phyloP scores from a whole-genome alignment of 2,797 vertebrate species.

The Rhincodon typus region DNA sequence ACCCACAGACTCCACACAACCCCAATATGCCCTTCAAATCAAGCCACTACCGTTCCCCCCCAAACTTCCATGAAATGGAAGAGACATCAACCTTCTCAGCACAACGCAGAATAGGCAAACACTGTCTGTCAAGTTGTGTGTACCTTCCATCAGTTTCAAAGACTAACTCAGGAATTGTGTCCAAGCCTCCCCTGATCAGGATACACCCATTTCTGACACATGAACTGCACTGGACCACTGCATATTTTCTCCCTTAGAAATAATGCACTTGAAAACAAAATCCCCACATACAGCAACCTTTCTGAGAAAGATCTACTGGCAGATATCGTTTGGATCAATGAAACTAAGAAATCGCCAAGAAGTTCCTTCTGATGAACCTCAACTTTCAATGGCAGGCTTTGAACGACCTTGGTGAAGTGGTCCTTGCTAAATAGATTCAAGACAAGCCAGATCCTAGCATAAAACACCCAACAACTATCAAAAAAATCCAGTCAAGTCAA shows the following conservation, averaged over 20 bases:
- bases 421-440: background rate
- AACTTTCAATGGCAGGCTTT: no score
- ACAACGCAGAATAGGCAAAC: background rate
- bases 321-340: no score
- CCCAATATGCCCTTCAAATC: background rate
- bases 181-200: background rate
- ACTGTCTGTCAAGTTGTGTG: background rate
- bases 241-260: background rate
- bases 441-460: background rate
- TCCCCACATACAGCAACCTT: background rate
- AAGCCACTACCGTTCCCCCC: background rate
- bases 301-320: no score
- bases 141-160: background rate
- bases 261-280: background rate
- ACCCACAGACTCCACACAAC: background rate
- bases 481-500: background rate
- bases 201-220: background rate
- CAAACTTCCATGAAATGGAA: background rate
- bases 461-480: background rate
- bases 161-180: background rate
- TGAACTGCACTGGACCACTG: background rate
- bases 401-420: no score
- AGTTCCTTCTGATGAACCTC: no score
- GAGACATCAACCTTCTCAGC: background rate
- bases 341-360: no score